Evolutionary conservation across 2,113 vertebrate species (phyloP).

Genomic region (Rattus rattus): DNA sequence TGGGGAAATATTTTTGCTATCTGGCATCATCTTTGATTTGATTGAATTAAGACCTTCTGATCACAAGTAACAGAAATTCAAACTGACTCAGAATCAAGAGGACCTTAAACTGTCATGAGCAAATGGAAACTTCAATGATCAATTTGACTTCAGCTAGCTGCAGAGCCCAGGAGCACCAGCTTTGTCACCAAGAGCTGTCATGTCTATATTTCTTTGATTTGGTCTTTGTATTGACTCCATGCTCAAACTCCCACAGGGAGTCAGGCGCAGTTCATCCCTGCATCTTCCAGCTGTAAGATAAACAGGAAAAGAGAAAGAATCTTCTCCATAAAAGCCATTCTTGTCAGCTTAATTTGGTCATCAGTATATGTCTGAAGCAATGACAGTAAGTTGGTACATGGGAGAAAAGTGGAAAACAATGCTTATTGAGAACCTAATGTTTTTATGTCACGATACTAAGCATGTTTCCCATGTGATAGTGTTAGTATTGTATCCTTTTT

Average conservation of each 20-base stretch:
- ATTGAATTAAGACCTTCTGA: conserved; percentile 18
- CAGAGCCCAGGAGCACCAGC: not conserved
- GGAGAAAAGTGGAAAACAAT: not conserved
- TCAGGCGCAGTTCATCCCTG: not conserved
- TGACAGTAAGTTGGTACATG: not conserved
- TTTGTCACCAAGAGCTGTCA: not conserved
- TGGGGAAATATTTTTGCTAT: conserved; percentile 15
- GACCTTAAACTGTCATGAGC: not conserved
- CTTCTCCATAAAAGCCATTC: conserved; percentile 34
- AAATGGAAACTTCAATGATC: conserved; percentile 30
- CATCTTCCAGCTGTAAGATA: conserved; percentile 16
- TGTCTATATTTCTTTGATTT: not conserved
- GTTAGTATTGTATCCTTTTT: not conserved
- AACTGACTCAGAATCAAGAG: not conserved
- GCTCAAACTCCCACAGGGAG: not conserved
- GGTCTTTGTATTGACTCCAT: not conserved
- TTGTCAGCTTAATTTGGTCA: not conserved
- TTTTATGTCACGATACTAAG: not conserved
- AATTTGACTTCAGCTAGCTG: conserved; percentile 4
- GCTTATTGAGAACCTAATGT: not conserved
- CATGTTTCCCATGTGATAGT: not conserved
- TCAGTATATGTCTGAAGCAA: not conserved
- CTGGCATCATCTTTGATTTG: not conserved
- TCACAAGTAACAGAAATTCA: not conserved
- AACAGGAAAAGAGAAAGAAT: not conserved